Conservation (phyloP, 2,113 vertebrate species). For the Podilymbus podiceps region DNA sequence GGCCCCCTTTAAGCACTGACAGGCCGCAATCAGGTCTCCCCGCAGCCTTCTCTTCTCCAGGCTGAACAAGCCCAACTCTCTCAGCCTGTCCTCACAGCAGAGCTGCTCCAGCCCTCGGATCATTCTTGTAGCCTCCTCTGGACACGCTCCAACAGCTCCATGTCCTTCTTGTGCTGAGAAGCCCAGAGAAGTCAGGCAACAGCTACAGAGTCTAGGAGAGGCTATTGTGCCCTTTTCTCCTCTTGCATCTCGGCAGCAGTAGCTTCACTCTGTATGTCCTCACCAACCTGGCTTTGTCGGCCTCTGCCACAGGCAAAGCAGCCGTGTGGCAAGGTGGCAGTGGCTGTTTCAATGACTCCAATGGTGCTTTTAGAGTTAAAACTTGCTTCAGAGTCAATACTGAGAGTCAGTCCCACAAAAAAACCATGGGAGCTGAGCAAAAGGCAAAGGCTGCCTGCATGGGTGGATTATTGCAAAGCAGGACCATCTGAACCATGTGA, state of each 20-base stretch:
- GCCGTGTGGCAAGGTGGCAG: background rate
- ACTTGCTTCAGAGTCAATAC: background rate
- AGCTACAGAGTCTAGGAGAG: background rate
- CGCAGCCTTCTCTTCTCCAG: too few species aligned
- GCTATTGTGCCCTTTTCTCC: background rate
- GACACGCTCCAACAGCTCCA: too few species aligned
- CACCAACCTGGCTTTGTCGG: background rate
- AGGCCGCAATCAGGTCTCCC: too few species aligned
- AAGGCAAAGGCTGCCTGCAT: background rate
- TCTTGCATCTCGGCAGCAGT: background rate
- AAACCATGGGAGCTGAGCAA: background rate
- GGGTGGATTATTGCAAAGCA: background rate
- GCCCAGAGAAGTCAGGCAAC: background rate
- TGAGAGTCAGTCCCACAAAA: background rate
- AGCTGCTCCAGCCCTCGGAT: too few species aligned
- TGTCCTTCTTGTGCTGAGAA: too few species aligned
- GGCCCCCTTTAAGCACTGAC: too few species aligned
- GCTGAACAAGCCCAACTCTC: too few species aligned
- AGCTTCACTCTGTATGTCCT: background rate
- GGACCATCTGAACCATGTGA: background rate
- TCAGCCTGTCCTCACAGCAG: too few species aligned
- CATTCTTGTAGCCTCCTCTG: too few species aligned
- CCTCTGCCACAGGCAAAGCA: background rate
- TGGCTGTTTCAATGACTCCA: background rate
- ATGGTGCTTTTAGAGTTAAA: background rate